Base-by-base conservation (phyloP, 1,140 invertebrate genomes). In the Homalodisca vitripennis region DNA sequence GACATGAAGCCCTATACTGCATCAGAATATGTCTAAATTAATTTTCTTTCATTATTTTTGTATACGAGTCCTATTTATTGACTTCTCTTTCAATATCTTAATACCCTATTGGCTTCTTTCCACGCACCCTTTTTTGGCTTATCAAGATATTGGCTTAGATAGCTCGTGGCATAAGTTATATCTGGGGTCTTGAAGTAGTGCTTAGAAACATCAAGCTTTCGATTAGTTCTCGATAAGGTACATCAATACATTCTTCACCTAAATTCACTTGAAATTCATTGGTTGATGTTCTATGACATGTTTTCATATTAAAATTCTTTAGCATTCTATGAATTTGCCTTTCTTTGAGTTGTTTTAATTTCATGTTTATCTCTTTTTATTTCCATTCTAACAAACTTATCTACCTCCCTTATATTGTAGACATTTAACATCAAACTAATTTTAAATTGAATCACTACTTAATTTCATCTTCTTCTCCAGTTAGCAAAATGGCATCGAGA, bases 101-200 rank as follows among this genome's bases (percentile, higher is more conserved):
- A n/a, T n/a, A n/a, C n/a, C n/a, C n/a, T n/a, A n/a, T n/a, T n/a
- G n/a, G n/a, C n/a, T n/a, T n/a, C n/a, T n/a, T n/a, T n/a, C n/a
- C n/a, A n/a, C n/a, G n/a, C n/a, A n/a, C n/a, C n/a, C n/a, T n/a
- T n/a, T n/a, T n/a, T n/a, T n/a, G n/a, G n/a, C n/a, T n/a, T n/a
- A n/a, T n/a, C n/a, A n/a, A n/a, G n/a, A n/a, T 12, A 68, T 75
- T 14, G 74, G 72, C 34, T 74, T 76, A 51, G 76, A 67, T n/a
- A 74, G 60, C 53, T 71, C 74, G 70, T 72, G 20, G 62, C 73
- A 74, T 26, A 78, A 31, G 70, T 64, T 24, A 78, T n/a, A n/a
- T n/a, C n/a, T n/a, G n/a, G n/a, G 71, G 70, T 57, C 6, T 66
- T 66, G 14, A 71, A 20, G n/a, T 57, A 17, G 48, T 64, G 1